Percentiles rank a stretch among this genome's conserved stretches.
phyloP scores from a whole-genome alignment of 2,113 vertebrate genomes.

The Kobus ellipsiprymnus region DNA sequence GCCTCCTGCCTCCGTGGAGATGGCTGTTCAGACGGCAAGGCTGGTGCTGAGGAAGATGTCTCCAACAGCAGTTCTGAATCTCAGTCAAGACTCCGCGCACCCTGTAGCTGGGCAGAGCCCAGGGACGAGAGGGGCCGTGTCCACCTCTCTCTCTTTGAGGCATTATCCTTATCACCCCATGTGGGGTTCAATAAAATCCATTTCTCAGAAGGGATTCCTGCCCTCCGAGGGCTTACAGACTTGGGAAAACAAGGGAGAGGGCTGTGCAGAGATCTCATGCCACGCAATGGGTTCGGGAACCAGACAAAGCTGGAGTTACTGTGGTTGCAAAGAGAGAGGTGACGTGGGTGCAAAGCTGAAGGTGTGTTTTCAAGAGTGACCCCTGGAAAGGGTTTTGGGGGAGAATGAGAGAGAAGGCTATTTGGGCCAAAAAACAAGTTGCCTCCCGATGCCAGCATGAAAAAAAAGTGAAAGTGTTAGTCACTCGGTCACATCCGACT shows the following conservation, averaged over 20 bases:
- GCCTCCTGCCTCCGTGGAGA: too few species aligned
- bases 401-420: background rate
- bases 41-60: background rate
- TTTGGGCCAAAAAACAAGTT: background rate
- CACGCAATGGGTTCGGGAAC: background rate
- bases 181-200: background rate
- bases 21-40: background rate
- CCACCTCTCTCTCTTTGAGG: background rate
- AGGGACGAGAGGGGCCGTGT: background rate
- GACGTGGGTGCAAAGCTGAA: background rate
- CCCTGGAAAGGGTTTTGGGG: background rate
- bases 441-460: background rate
- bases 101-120: background rate
- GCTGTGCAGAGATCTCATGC: background rate
- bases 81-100: background rate
- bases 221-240: background rate
- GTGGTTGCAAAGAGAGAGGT: background rate
- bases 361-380: background rate
- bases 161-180: background rate
- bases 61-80: background rate
- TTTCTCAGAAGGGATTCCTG: background rate
- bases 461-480: background rate
- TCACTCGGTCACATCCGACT: background rate
- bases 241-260: background rate
- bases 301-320: background rate